Evolutionary conservation across 2,888 invertebrate species (phyloP), one percentile per base, ranked within the genome.

Genomic region (Galerucella pusilla): DNA sequence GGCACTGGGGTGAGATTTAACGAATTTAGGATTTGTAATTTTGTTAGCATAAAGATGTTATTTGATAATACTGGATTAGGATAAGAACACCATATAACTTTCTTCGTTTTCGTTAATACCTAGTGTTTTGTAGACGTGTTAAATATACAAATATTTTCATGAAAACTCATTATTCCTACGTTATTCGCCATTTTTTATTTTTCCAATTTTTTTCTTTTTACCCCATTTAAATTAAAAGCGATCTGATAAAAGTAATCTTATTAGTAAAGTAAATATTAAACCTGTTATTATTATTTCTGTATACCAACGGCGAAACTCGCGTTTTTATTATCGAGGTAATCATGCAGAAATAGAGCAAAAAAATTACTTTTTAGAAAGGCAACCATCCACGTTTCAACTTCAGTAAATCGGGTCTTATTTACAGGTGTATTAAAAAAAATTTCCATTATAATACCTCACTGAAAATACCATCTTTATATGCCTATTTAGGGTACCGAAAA

Each of bases 11-110:
- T 45, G 14, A n/a, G 12, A 46, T 14, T 71, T 66, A 66, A 28
- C 11, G 45, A 60, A 66, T 66, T 67, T 66, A 52, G 20, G 46
- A 45, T 57, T 57, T 57, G 10, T 16, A 57, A 57, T 57, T 57
- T 57, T 57, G 54, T 54, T n/a, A 54, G 52, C 12, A 5, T 57
- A 16, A n/a, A n/a, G 6, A 14, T 12, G 7, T 57, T 16, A 57
- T 20, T 20, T 16, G 20, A 20, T 16, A 16, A 16, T 20, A n/a
- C 9, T 2, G 57, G 16, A 20, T 57, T 57, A 57, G 16, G 57
- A 20, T 20, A 16, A 57, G 57, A 16, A 20, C 7, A 28, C 5
- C 28, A 28, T 28, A 28, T 3, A 28, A 4, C 28, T 28, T 28
- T 28, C 28, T 28, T 28, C 2, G 2, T 3, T 4, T 28, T 4